Evolutionary conservation across 1,140 invertebrate genomes (phyloP).

Genomic region (Neomicropteryx cornuta): DNA sequence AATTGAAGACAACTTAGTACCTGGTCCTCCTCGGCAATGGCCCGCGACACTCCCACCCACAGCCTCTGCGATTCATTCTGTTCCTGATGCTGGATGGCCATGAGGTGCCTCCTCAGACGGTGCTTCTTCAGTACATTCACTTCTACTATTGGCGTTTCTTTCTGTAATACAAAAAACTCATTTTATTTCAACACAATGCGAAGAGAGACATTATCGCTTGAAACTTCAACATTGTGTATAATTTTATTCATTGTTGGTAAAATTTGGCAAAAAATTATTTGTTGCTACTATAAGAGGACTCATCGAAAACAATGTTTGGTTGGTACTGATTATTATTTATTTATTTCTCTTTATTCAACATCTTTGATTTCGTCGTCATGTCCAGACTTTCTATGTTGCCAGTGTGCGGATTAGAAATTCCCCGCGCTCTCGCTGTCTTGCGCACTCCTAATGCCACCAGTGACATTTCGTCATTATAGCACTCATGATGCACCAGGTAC

Average conservation of each 20-base stretch:
- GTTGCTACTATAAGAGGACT: background rate
- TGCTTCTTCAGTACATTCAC: conserved; percentile 57
- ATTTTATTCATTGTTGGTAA: background rate
- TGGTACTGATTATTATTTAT: background rate
- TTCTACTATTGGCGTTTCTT: conserved; percentile 64
- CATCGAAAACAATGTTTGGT: background rate
- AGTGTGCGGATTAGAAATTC: too few relatives aligned
- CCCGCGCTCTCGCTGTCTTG: too few relatives aligned
- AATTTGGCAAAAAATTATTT: background rate
- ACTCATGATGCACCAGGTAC: too few relatives aligned
- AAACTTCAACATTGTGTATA: background rate
- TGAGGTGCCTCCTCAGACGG: conserved; percentile 65
- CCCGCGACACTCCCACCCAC: conserved; percentile 74
- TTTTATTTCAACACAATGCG: background rate
- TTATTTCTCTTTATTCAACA: background rate
- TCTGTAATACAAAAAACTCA: conserved; percentile 35
- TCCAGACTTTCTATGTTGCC: too few relatives aligned
- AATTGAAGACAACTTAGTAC: too few relatives aligned
- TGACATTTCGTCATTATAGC: too few relatives aligned
- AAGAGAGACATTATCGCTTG: background rate
- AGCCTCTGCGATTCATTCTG: conserved; percentile 78
- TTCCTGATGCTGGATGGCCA: conserved; percentile 65
- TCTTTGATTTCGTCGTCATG: too few relatives aligned
- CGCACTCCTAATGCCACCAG: too few relatives aligned
- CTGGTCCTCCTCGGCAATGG: conserved; percentile 71